Base-by-base conservation (phyloP, 2,888 invertebrate genomes). In the Phania funesta region DNA sequence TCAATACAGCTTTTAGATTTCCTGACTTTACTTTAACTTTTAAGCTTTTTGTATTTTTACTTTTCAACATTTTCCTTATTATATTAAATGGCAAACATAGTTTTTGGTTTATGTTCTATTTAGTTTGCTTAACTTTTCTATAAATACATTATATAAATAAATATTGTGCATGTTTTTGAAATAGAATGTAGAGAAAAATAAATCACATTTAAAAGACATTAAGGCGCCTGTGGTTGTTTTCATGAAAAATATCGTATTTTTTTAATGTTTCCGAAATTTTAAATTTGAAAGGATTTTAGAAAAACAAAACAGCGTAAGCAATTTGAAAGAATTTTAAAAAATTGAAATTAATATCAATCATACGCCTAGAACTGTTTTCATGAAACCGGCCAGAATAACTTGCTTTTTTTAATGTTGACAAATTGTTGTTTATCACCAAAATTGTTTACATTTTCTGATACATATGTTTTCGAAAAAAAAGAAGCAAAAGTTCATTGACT, bases 151-250 rank as follows among this genome's bases (percentile, higher is more conserved):
- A 38, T 70, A 68, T 41, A 77, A 74, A 73, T 79, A 60, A 68
- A 80, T 70, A 70, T 64, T 46, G 48, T 70, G 67, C 41, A 67
- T 67, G 62, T 48, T 70, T 71, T 73, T 80, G 70, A 65, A 76
- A 76, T 44, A 76, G 65, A 71, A 70, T 70, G 41, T 58, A 64
- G 75, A 80, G 64, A 75, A 68, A 88, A 88, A 88, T 89, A 89
- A 89, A 89, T 89, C 89, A 88, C 88, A 87, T 87, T 86, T 86
- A 68, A 74, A 88, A 89, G 89, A 89, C 89, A 88, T 88, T 87
- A 87, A 88, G 89, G 89, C 89, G 89, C 89, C 89, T 88, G n/a
- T 86, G 86, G 86, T 87, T 88, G 87, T 86, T 85, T 65, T 85
- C 18, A 11, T 46, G n/a, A 20, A 46, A 18, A 16, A 35, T 13